Evolutionary conservation across 2,888 invertebrate species (phyloP), one percentile per base, ranked within the genome.

Genomic region (Pammene fasciana): DNA sequence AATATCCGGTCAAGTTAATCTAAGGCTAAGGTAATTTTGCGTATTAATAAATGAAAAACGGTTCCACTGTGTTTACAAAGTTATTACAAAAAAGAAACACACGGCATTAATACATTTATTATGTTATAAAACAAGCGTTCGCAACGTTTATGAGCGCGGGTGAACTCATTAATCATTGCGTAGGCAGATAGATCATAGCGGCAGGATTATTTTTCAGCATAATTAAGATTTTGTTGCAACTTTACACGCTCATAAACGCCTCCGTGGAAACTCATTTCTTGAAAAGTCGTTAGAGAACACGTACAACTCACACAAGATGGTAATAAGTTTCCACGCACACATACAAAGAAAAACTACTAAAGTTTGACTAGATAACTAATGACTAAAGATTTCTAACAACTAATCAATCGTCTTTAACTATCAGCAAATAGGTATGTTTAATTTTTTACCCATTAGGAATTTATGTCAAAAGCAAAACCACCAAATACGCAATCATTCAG

Each of bases 161-260:
- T 67, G 11, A 61, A 68, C 57, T 16, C 50, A 68, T 60, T 56
- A 66, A 66, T 66, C 59, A 41, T 38, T 34, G 64, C 55, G n/a
- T n/a, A n/a, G n/a, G 55, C 46, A 57, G 54, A 57, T 26, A 59
- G 67, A 68, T 50, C 14, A 38, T 6, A 50, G 16, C 38, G 56
- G 38, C 38, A 48, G 26, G 43, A n/a, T 18, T 68, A 36, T 13
- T 61, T 26, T 61, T 61, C 52, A 18, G 41, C 57, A 41, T 66
- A n/a, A 26, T 11, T 10, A 26, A 54, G 34, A n/a, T 34, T 26
- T 43, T 1, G 11, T 9, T 43, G 11, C 13, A 43, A 36, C 14
- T 48, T 18, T 50, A 50, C 18, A 11, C 11, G 18, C 11, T 14
- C 34, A 26, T 7, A 57, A 11, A 57, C 41, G 11, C 18, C 56